Base-by-base conservation (phyloP, 2,113 vertebrate species). In the Channa maculata region DNA sequence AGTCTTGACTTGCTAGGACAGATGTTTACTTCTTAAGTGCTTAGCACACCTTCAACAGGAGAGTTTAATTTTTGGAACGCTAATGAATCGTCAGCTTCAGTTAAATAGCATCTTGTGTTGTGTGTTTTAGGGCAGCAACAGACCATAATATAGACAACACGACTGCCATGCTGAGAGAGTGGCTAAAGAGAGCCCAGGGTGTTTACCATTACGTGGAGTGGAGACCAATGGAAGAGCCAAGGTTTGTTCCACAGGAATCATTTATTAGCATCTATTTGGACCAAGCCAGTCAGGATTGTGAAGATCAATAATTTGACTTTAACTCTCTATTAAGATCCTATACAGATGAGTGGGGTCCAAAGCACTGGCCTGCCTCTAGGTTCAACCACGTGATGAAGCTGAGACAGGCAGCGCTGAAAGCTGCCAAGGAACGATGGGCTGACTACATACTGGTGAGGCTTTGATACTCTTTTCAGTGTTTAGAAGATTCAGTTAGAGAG, bases 141-240 rank as follows among this genome's bases (percentile, higher is more conserved):
- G 98, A 99, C 83, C 98, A 99, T 71, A 99, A 95, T 6, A 5
- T 94, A 69, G 98, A 99, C 91, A 99, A 99, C 80, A 98, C 96
- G 53, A 97, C 97, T 0, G 96, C 94, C 9, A 89, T 98, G 76
- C 91, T 99, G 80, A 95, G 93, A 75, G 97, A 98, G 78, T 99
- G 98, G 98, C 86, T 99, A 91, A 97, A 93, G 84, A 93, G 85
- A 0, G 95, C 96, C 0, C 96, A 96, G 93, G 89, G 79, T 10
- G 41, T 94, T 33, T 99, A 99, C 82, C 98, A 99, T 3, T 96
- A 97, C 0, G 96, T 99, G 78, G 98, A 99, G 85, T 99, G 97
- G 98, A 95, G 97, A 38, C 97, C 97, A 0, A 94, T 98, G 96
- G 95, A 96, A 6, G 95, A 96, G 0, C 98, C 97, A 0, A 92